phyloP scores from a whole-genome alignment of 2,113 vertebrate genomes.

The Furnarius figulus region DNA sequence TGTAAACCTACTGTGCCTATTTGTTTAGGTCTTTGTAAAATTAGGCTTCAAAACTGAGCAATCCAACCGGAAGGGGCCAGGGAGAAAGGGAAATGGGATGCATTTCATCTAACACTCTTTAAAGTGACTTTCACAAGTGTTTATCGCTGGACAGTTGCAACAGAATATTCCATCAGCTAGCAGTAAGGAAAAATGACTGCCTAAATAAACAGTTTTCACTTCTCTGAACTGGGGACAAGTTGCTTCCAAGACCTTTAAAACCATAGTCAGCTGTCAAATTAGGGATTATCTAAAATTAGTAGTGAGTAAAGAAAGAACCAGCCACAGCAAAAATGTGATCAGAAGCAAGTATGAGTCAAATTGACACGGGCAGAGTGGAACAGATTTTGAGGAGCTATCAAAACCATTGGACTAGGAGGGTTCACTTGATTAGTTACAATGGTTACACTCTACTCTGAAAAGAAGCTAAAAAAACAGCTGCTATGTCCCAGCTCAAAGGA shows the following conservation, averaged over 20 bases:
- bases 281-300: slow-evolving; percentile 1
- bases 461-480: background rate
- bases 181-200: background rate
- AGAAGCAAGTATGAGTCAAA: slow-evolving; percentile 1
- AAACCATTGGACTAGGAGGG: background rate
- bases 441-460: background rate
- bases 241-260: background rate
- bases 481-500: background rate
- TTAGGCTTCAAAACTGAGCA: background rate
- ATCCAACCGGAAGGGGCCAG: background rate
- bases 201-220: background rate
- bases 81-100: background rate
- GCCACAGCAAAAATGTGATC: background rate
- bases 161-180: background rate
- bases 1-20: background rate
- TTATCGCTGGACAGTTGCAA: background rate
- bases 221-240: background rate
- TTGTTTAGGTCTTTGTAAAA: background rate
- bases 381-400: background rate
- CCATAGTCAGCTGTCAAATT: background rate
- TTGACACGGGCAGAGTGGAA: background rate
- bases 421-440: background rate
- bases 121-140: background rate
- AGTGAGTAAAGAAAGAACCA: background rate
- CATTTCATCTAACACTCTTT: background rate